Evolutionary conservation across 2,888 invertebrate species (phyloP).

Genomic region (Melikaiella ostensackeni): DNA sequence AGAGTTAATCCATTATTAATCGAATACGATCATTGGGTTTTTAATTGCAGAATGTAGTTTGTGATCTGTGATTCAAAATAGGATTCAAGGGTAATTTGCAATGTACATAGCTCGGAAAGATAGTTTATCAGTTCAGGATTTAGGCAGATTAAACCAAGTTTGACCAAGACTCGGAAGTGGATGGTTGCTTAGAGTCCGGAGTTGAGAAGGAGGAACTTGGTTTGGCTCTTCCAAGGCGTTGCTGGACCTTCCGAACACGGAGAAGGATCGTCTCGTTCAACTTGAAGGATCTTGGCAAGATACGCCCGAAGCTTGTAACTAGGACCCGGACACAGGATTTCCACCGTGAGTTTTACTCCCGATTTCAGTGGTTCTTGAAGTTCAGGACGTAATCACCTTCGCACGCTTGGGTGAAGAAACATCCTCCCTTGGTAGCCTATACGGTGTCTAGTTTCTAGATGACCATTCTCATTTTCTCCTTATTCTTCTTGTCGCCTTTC

Average conservation of each 20-base stretch:
- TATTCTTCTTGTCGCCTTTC: slow-evolving; percentile 15
- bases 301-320: slow-evolving; percentile 36
- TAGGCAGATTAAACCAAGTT: slow-evolving; percentile 13
- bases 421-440: background rate
- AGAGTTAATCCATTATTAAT: slow-evolving; percentile 18
- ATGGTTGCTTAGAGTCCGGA: background rate
- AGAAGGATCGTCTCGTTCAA: slow-evolving; percentile 29
- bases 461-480: background rate
- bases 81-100: slow-evolving; percentile 21
- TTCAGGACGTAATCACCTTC: slow-evolving; percentile 19
- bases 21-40: slow-evolving; percentile 13
- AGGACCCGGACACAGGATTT: slow-evolving; percentile 29
- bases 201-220: slow-evolving; percentile 21
- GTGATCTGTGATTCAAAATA: slow-evolving; percentile 30
- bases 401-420: slow-evolving; percentile 28
- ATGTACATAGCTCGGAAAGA: slow-evolving; percentile 13
- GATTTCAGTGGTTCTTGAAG: slow-evolving; percentile 15
- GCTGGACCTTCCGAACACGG: slow-evolving; percentile 28
- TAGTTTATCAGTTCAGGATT: slow-evolving; percentile 21
- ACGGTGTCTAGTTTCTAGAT: slow-evolving; percentile 24
- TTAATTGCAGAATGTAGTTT: slow-evolving; percentile 34
- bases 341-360: slow-evolving; percentile 14
- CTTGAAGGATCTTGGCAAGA: slow-evolving; percentile 22
- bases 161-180: slow-evolving; percentile 26
- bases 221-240: slow-evolving; percentile 33